phyloP scores from a whole-genome alignment of 1,140 invertebrate species.

The Chelonus insularis region DNA sequence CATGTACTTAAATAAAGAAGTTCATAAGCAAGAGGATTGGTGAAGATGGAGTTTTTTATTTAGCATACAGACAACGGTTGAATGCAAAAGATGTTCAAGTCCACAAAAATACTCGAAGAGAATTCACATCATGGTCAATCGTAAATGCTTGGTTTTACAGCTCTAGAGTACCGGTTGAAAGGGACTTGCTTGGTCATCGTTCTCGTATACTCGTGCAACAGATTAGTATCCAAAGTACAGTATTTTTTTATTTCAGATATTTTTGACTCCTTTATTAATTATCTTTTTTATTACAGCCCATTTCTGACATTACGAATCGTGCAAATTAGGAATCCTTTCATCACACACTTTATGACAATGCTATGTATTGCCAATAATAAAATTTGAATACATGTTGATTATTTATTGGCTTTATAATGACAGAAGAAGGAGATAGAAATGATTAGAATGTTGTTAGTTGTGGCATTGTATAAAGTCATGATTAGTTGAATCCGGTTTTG shows the following conservation, averaged over 20 bases:
- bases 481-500: conserved; percentile 11
- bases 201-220: not conserved
- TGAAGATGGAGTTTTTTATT: too few relatives aligned
- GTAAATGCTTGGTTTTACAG: conserved; percentile 40
- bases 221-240: not conserved
- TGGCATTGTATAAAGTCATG: not conserved
- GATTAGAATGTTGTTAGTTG: not conserved
- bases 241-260: too few relatives aligned
- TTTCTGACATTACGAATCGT: too few relatives aligned
- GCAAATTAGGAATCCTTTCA: too few relatives aligned
- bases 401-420: too few relatives aligned
- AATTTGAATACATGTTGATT: too few relatives aligned
- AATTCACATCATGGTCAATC: conserved; percentile 14
- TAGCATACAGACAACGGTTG: not conserved
- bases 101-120: not conserved
- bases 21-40: too few relatives aligned
- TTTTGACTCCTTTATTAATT: too few relatives aligned
- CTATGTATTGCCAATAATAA: too few relatives aligned
- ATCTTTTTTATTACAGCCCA: too few relatives aligned
- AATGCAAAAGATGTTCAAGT: not conserved
- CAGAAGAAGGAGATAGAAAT: not conserved
- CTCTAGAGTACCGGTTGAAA: conserved; percentile 4
- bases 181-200: not conserved
- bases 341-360: too few relatives aligned
- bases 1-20: too few relatives aligned